These are phyloP conservation scores for Corythaeola cristata DNA, from an alignment of 2,113 vertebrate genomes.

Conservation along the genomic window DNA sequence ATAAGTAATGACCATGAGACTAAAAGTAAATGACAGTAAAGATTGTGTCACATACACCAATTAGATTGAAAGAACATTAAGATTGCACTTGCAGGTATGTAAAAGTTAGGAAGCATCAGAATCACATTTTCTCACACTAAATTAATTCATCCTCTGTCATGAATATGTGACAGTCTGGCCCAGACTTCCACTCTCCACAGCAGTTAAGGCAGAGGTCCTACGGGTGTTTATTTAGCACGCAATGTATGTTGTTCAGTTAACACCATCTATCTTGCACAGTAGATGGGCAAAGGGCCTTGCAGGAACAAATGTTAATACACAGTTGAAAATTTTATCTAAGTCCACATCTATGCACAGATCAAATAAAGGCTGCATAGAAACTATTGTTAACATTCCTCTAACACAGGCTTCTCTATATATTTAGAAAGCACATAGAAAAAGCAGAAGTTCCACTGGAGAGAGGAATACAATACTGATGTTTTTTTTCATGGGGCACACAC, in stretches of 20 bases:
- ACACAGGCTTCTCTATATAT: not conserved
- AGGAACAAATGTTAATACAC: not conserved
- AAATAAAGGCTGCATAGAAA: not conserved
- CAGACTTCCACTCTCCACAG: not conserved
- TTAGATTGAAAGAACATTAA: not conserved
- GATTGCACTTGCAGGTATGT: not conserved
- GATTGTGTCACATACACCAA: not conserved
- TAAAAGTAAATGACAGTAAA: slow-evolving; percentile 47
- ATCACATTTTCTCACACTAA: not conserved
- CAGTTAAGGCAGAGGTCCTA: not conserved
- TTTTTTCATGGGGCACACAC: not conserved
- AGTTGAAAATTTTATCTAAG: not conserved
- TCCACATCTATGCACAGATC: not conserved
- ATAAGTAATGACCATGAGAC: slow-evolving; percentile 77
- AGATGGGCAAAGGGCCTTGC: not conserved
- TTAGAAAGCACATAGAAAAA: not conserved
- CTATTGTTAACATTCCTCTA: not conserved
- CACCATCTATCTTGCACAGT: rapidly evolving
- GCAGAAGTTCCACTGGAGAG: not conserved
- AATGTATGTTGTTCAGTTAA: not conserved
- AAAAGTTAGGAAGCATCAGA: not conserved
- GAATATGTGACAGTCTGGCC: not conserved
- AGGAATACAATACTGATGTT: not conserved
- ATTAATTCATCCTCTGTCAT: not conserved
- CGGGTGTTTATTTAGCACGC: not conserved